A percentile compares a stretch with the other conserved stretches of the same genome.
phyloP scores from a whole-genome alignment of 1,140 invertebrate genomes.

The Daktulosphaira vitifoliae region DNA sequence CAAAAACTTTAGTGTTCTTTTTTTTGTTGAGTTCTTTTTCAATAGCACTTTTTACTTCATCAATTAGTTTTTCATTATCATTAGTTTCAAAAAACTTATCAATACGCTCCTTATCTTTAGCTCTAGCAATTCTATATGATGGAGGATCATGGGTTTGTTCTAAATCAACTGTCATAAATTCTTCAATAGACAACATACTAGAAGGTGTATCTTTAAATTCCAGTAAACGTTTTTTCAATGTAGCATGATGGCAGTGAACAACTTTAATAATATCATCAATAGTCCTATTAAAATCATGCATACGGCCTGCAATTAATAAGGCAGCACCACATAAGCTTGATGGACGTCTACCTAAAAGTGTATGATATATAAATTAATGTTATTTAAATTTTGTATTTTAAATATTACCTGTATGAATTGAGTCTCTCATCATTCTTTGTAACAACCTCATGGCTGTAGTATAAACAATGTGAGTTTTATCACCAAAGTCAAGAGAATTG shows the following conservation, averaged over 20 bases:
- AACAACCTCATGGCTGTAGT: slow-evolving; percentile 89
- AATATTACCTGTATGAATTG: slow-evolving; percentile 32
- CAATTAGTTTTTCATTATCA: slow-evolving; percentile 18
- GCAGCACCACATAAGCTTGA: slow-evolving; percentile 51
- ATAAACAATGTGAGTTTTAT: slow-evolving; percentile 88
- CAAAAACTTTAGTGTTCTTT: slow-evolving; percentile 10
- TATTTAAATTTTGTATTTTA: background rate
- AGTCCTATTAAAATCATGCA: slow-evolving; percentile 84
- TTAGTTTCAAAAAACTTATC: slow-evolving; percentile 12
- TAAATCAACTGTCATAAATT: slow-evolving; percentile 94
- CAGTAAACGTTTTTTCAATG: slow-evolving; percentile 77
- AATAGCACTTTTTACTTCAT: slow-evolving; percentile 24
- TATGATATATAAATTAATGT: no score
- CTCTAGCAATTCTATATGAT: slow-evolving; percentile 79
- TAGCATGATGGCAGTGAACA: slow-evolving; percentile 92
- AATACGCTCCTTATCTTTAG: slow-evolving; percentile 69
- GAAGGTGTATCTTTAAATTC: slow-evolving; percentile 96
- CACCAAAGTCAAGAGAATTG: slow-evolving; percentile 83
- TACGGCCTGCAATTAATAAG: slow-evolving; percentile 80
- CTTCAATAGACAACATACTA: slow-evolving; percentile 75
- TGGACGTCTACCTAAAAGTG: slow-evolving; percentile 31
- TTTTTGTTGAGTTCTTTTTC: slow-evolving; percentile 25
- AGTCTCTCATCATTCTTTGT: slow-evolving; percentile 92
- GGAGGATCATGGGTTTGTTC: slow-evolving; percentile 97
- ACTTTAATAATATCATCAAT: slow-evolving; percentile 86